Percentiles rank a stretch among this genome's conserved stretches.
Conservation (phyloP, 2,888 invertebrate genomes). For the Catocala nupta region DNA sequence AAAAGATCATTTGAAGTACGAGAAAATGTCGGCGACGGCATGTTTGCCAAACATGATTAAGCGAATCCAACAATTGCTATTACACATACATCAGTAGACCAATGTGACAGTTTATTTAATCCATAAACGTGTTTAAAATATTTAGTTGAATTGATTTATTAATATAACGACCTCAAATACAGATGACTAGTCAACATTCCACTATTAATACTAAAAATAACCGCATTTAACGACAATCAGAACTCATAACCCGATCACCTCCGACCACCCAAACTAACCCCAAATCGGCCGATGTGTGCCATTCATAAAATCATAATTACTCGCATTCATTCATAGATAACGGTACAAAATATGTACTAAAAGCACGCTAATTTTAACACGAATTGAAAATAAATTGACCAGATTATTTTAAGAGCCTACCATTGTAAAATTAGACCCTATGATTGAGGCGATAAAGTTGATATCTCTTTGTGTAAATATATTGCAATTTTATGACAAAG, state of each 20-base stretch:
- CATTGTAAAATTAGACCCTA: slow-evolving; percentile 39
- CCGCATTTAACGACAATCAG: slow-evolving; percentile 16
- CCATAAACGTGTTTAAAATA: too few species aligned
- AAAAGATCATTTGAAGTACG: too few species aligned
- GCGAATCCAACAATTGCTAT: too few species aligned
- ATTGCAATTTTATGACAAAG: slow-evolving; percentile 65
- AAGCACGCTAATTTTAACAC: slow-evolving; percentile 65
- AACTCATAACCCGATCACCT: slow-evolving; percentile 23
- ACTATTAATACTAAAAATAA: slow-evolving; percentile 10
- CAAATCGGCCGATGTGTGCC: slow-evolving; percentile 37
- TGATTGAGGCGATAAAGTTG: slow-evolving; percentile 14
- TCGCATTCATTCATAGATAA: slow-evolving; percentile 67
- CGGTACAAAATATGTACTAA: slow-evolving; percentile 60
- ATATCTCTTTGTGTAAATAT: slow-evolving; percentile 35
- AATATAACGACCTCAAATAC: neutral
- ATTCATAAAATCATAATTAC: slow-evolving; percentile 66
- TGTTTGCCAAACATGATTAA: too few species aligned
- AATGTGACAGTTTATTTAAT: too few species aligned
- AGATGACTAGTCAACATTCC: neutral
- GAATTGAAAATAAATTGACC: slow-evolving; percentile 60
- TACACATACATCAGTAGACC: too few species aligned
- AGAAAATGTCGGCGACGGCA: too few species aligned
- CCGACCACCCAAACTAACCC: slow-evolving; percentile 33
- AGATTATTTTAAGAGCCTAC: slow-evolving; percentile 28
- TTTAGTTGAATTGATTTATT: too few species aligned